phyloP scores from a whole-genome alignment of 2,888 invertebrate species.

The Epistrophella euchroma region DNA sequence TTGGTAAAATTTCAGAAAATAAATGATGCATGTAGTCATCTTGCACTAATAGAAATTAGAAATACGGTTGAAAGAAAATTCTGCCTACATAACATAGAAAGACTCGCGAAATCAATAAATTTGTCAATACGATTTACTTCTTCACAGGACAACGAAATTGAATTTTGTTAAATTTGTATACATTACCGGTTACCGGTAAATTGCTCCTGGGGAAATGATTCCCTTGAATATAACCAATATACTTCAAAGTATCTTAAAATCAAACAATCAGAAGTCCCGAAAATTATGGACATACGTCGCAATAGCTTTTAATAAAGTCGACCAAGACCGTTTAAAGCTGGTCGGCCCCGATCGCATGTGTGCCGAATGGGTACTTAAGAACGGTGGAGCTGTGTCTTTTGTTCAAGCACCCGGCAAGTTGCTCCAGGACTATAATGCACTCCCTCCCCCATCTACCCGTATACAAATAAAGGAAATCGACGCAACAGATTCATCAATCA shows the following conservation, averaged over 20 bases:
- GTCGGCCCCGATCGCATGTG: conserved; percentile 94
- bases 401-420: conserved; percentile 85
- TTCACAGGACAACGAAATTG: neutral
- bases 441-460: conserved; percentile 86
- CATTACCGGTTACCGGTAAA: neutral
- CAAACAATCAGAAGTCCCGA: neutral
- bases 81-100: too few species aligned
- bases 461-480: conserved; percentile 89
- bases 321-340: conserved; percentile 87
- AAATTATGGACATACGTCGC: conserved; percentile 83
- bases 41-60: too few species aligned
- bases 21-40: too few species aligned
- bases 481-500: conserved; percentile 92
- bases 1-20: too few species aligned
- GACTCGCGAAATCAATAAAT: neutral
- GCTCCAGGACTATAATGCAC: conserved; percentile 89
- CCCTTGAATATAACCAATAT: conserved; percentile 1
- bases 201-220: neutral
- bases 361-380: conserved; percentile 97
- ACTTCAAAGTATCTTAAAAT: neutral
- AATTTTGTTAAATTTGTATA: too few species aligned
- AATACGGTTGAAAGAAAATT: too few species aligned
- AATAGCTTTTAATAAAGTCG: conserved; percentile 87
- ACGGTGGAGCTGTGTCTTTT: conserved; percentile 94
- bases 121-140: neutral